Evolutionary conservation across 2,888 invertebrate species (phyloP).

Genomic region (Drosophila hawaiiensis): DNA sequence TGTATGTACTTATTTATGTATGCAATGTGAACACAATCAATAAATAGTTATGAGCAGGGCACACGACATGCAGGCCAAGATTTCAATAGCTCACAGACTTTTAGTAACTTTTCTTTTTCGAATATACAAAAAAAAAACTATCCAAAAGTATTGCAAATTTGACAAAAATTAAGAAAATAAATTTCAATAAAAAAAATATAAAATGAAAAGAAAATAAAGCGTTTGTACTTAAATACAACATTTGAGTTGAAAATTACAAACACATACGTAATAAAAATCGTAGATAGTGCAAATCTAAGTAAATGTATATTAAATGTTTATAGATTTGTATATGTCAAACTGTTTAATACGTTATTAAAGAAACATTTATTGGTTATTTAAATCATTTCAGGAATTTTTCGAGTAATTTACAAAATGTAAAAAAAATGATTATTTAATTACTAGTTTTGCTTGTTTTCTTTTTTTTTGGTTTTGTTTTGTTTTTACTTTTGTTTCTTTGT

Average conservation of each 20-base stretch:
- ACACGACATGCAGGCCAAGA: slow-evolving; percentile 67
- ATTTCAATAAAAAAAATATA: not conserved
- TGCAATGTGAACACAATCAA: slow-evolving; percentile 44
- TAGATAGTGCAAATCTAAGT: slow-evolving; percentile 65
- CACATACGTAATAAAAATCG: slow-evolving; percentile 61
- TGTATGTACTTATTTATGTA: slow-evolving; percentile 22
- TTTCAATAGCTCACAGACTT: slow-evolving; percentile 47
- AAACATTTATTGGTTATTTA: slow-evolving; percentile 78
- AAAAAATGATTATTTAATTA: slow-evolving; percentile 44
- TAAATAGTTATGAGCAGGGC: slow-evolving; percentile 51
- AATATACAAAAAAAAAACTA: slow-evolving; percentile 36
- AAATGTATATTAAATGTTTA: slow-evolving; percentile 36
- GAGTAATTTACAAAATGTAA: slow-evolving; percentile 72
- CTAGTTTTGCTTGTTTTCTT: slow-evolving; percentile 60
- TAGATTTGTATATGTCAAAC: slow-evolving; percentile 48
- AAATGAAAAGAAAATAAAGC: slow-evolving; percentile 21
- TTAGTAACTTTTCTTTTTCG: slow-evolving; percentile 72
- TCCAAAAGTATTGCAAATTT: slow-evolving; percentile 6
- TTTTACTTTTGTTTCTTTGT: slow-evolving; percentile 65
- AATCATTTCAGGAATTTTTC: slow-evolving; percentile 43
- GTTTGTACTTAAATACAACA: slow-evolving; percentile 24
- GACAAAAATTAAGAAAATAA: not conserved
- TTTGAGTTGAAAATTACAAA: slow-evolving; percentile 57
- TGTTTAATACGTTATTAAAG: slow-evolving; percentile 69
- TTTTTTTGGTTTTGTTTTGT: slow-evolving; percentile 38